phyloP scores from a whole-genome alignment of 2,888 invertebrate species.

The Apotomis capreana region DNA sequence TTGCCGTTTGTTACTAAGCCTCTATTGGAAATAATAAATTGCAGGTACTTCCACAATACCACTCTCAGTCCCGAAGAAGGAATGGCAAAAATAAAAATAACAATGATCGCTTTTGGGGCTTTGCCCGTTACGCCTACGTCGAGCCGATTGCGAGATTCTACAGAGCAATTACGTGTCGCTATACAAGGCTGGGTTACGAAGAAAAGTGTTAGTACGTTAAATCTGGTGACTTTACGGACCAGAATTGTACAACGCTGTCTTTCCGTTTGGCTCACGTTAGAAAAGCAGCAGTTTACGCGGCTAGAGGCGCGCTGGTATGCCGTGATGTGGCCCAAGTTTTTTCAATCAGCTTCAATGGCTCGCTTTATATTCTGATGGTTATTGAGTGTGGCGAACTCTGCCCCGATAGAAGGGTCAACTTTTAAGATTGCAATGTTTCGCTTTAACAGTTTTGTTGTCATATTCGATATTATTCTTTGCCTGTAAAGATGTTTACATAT shows the following conservation, averaged over 20 bases:
- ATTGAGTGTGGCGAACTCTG: slow-evolving; percentile 61
- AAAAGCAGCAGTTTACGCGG: slow-evolving; percentile 1
- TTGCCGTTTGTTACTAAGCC: slow-evolving; percentile 31
- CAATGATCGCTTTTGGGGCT: slow-evolving; percentile 39
- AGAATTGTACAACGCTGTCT: slow-evolving; percentile 14
- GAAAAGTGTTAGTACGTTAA: neutral
- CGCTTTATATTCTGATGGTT: slow-evolving; percentile 71
- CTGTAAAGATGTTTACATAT: neutral
- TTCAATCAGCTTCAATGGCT: slow-evolving; percentile 69
- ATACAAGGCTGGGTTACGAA: slow-evolving; percentile 8
- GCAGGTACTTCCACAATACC: slow-evolving; percentile 31
- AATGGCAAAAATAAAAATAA: slow-evolving; percentile 42
- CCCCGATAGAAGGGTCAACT: slow-evolving; percentile 32
- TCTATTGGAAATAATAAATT: slow-evolving; percentile 36
- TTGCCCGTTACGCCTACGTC: slow-evolving; percentile 16
- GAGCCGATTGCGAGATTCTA: neutral
- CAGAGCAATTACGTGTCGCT: neutral
- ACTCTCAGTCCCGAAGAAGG: slow-evolving; percentile 29
- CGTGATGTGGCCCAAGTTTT: slow-evolving; percentile 53
- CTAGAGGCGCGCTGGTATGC: slow-evolving; percentile 31
- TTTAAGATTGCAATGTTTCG: slow-evolving; percentile 30
- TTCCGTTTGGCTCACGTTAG: neutral
- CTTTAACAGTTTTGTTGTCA: slow-evolving; percentile 22
- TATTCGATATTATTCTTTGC: slow-evolving; percentile 7
- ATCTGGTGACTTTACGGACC: neutral